These are phyloP conservation scores for Bombus sylvicola DNA, from an alignment of 1,140 invertebrate species.

Conservation along the genomic window DNA sequence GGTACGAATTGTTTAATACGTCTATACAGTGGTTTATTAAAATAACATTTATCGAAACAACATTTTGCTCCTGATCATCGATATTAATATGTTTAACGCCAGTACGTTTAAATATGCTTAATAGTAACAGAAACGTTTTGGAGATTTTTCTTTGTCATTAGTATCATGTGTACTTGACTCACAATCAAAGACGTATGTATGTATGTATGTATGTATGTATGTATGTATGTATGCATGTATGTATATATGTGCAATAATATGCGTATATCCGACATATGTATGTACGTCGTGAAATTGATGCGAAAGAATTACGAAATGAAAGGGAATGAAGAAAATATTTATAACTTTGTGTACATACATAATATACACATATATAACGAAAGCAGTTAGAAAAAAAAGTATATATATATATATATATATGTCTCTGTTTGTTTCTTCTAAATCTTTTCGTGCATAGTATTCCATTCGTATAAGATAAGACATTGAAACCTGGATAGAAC, in stretches of 20 bases:
- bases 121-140: background rate
- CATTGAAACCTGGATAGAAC: constrained; percentile 78
- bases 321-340: background rate
- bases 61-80: background rate
- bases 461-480: constrained; percentile 79
- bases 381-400: background rate
- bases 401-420: constrained; percentile 63
- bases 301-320: background rate
- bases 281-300: background rate
- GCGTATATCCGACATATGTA: background rate
- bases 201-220: too few species aligned
- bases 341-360: background rate
- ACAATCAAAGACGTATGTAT: background rate
- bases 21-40: constrained; percentile 3
- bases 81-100: background rate
- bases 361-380: background rate
- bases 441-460: constrained; percentile 73
- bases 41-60: constrained; percentile 6
- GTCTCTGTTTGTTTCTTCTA: constrained; percentile 60
- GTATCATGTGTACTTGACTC: background rate
- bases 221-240: background rate
- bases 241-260: background rate
- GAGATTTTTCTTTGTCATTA: constrained; percentile 1
- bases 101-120: background rate
- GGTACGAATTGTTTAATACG: background rate